Base-by-base conservation (phyloP, 2,113 vertebrate species). In the Saguinus midas region DNA sequence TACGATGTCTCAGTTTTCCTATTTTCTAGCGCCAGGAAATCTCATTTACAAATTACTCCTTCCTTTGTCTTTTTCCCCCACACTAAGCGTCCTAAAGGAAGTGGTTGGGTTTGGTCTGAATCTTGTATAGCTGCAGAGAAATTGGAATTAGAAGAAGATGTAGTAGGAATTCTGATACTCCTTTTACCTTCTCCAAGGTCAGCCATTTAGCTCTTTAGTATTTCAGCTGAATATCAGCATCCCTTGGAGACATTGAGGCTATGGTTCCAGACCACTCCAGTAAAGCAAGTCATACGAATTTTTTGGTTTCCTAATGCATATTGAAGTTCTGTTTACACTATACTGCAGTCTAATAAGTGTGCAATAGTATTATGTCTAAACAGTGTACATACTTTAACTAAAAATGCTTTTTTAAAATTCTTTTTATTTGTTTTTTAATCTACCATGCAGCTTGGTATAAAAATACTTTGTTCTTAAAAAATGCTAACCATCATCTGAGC, bases 1-100 rank as follows among this genome's bases (percentile, higher is more conserved):
- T 40, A 37, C 83, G 72, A 82, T 80, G 85, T 48, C 75, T 96
- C 61, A 72, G 25, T 85, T 73, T 94, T 92, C 90, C 48, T 93
- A 40, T 79, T 58, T 92, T 92, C 66, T 70, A 57, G 72, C 48
- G 35, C 76, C 40, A 82, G 73, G 52, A 92, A 92, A 76, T 88
- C 96, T 96, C 91, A 78, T 87, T 96, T 96, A 87, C 76, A 95
- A 95, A 94, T 84, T 73, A 40, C 45, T 88, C 17, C 37, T 83
- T 80, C 43, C 64, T 85, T 81, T 80, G 50, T 81, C 45, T 58
- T 61, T 35, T 58, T 10, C 16, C 1, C 5, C 6, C 1, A 5
- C n/a, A 18, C 18, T 78, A 8, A 76, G 55, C 8, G 85, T 87
- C 43, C 64, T 64, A 37, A 96, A 92, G 76, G 50, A 92, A 35